phyloP scores from a whole-genome alignment of 2,888 invertebrate species.

The Drosophila lacicola region DNA sequence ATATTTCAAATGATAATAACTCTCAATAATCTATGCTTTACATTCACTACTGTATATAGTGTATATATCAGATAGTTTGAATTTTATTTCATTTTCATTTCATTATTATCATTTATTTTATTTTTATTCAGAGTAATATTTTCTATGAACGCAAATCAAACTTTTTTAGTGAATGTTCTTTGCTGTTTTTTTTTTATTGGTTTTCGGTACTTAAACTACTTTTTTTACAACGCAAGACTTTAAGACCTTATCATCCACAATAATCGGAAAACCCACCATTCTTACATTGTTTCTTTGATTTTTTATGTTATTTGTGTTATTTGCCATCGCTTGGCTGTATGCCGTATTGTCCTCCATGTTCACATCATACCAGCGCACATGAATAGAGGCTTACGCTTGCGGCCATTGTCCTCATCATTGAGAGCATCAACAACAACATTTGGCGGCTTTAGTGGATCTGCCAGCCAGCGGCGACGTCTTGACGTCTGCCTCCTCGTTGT shows the following conservation, averaged over 20 bases:
- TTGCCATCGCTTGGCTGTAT: constrained; percentile 1
- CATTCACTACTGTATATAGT: no score
- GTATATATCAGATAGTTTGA: no score
- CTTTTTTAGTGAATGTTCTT: background rate
- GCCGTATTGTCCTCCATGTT: background rate
- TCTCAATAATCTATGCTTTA: no score
- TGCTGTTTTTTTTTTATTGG: background rate
- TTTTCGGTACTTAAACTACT: background rate
- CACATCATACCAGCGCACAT: background rate
- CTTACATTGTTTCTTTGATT: constrained; percentile 6
- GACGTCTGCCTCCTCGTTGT: constrained; percentile 20
- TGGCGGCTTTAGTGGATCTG: constrained; percentile 30
- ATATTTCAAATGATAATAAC: no score
- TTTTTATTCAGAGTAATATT: no score
- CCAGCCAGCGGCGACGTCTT: constrained; percentile 31
- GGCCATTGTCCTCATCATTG: constrained; percentile 47
- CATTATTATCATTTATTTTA: no score
- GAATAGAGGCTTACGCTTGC: constrained; percentile 1
- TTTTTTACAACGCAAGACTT: background rate
- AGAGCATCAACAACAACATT: constrained; percentile 49
- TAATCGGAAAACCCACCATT: background rate
- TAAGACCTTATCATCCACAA: background rate
- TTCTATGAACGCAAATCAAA: background rate
- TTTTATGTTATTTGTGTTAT: constrained; percentile 20
- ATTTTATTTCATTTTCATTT: no score